These are phyloP conservation scores for Thaumatotibia leucotreta DNA, from an alignment of 1,140 invertebrate species.

Conservation along the genomic window DNA sequence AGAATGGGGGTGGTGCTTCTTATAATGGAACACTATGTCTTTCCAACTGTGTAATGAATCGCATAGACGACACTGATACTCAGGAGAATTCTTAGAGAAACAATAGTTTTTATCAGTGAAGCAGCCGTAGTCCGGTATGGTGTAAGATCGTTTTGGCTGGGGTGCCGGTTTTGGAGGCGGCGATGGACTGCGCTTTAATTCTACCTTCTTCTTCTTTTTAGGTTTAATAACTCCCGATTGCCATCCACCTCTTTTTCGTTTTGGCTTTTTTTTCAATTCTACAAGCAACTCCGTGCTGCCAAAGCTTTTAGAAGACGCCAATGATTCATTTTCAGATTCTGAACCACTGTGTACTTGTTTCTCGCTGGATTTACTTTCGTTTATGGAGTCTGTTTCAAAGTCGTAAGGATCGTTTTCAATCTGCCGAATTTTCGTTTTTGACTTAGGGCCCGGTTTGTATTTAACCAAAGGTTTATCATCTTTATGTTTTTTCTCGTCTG, in stretches of 20 bases:
- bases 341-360: constrained; percentile 31
- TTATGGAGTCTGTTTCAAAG: constrained; percentile 55
- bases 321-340: constrained; percentile 49
- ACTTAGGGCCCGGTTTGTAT: constrained; percentile 49
- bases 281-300: constrained; percentile 38
- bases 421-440: constrained; percentile 44
- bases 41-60: constrained; percentile 69
- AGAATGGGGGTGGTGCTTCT: constrained; percentile 77
- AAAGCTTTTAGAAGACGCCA: constrained; percentile 43
- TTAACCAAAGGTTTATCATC: constrained; percentile 21
- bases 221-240: constrained; percentile 49
- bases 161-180: neutral
- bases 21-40: constrained; percentile 82
- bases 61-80: constrained; percentile 78
- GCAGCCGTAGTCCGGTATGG: constrained; percentile 39
- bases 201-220: constrained; percentile 48
- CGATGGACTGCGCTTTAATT: constrained; percentile 21
- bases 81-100: constrained; percentile 49
- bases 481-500: constrained; percentile 18
- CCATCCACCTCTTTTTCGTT: constrained; percentile 46
- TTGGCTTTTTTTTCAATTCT: constrained; percentile 50
- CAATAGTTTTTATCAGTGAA: constrained; percentile 64
- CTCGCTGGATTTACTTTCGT: constrained; percentile 36
- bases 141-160: neutral
- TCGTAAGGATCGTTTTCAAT: constrained; percentile 46